These are phyloP conservation scores for Pseudococcus jackbeardsleyi DNA, from an alignment of 2,888 invertebrate species.

Conservation along the genomic window DNA sequence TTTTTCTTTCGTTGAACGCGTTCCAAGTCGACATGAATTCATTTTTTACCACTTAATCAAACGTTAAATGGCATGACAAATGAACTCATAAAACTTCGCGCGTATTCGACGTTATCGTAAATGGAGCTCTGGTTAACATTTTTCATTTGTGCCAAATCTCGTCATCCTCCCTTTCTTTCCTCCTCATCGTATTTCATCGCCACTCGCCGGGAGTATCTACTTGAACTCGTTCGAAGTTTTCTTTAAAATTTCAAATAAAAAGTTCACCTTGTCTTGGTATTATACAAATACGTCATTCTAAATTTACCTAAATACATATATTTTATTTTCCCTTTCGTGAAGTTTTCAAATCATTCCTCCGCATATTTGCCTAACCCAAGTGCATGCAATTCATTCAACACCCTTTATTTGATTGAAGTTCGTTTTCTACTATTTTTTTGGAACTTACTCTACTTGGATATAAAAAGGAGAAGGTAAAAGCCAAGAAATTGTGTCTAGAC, in stretches of 20 bases:
- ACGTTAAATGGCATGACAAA: not conserved
- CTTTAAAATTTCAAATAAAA: not conserved
- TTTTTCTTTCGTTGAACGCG: not conserved
- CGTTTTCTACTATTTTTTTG: too few relatives aligned
- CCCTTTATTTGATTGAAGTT: too few relatives aligned
- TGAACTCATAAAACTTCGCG: not conserved
- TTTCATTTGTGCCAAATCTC: not conserved
- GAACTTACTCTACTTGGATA: too few relatives aligned
- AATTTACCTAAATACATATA: too few relatives aligned
- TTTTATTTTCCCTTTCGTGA: too few relatives aligned
- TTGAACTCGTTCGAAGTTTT: not conserved
- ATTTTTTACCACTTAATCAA: not conserved
- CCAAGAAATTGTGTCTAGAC: too few relatives aligned
- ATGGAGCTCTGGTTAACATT: not conserved
- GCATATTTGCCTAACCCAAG: too few relatives aligned
- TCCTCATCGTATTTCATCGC: not conserved
- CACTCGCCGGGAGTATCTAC: not conserved
- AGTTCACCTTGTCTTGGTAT: not conserved
- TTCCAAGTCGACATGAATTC: not conserved
- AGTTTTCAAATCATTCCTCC: too few relatives aligned
- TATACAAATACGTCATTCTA: not conserved
- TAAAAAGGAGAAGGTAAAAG: too few relatives aligned
- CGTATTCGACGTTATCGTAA: not conserved
- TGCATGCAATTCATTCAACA: too few relatives aligned
- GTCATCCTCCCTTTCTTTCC: not conserved